A percentile compares a stretch with the other conserved stretches of the same genome.
Conservation (phyloP, 2,888 invertebrate species). For the Harpagoxenus sublaevis region DNA sequence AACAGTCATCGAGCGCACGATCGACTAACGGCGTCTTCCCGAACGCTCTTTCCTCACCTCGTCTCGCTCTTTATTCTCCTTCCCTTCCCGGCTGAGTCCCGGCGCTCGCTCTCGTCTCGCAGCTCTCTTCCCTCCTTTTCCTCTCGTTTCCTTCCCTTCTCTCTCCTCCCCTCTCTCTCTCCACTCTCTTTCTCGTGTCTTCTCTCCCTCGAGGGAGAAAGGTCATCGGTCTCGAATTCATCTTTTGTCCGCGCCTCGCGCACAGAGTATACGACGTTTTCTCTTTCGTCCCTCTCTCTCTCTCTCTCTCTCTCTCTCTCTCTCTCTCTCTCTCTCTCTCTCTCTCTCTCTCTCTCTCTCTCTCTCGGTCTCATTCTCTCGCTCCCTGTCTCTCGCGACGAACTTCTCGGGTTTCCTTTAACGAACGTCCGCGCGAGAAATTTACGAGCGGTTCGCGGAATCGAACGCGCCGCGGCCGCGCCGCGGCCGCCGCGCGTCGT, state of each 20-base stretch:
- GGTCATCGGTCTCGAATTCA: conserved; percentile 77
- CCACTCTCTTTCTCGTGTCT: conserved; percentile 36
- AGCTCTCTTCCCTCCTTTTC: neutral
- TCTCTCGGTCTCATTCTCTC: neutral
- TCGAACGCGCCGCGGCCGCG: conserved; percentile 59
- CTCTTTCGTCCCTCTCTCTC: conserved; percentile 16
- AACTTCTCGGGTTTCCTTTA: conserved; percentile 30
- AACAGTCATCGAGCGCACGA: conserved; percentile 71
- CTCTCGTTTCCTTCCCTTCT: neutral
- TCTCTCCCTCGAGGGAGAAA: conserved; percentile 65
- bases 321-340: conserved; percentile 26
- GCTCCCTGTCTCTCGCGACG: conserved; percentile 30
- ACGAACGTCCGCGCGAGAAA: conserved; percentile 45
- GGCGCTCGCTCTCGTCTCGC: no score
- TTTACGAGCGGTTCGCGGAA: conserved; percentile 49
- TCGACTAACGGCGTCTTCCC: conserved; percentile 75
- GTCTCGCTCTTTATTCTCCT: conserved; percentile 49
- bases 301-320: conserved; percentile 27
- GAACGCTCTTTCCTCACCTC: conserved; percentile 71
- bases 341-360: neutral
- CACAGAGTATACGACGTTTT: conserved; percentile 31
- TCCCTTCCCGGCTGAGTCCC: neutral
- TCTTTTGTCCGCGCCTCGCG: conserved; percentile 69
- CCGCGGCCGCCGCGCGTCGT: conserved; percentile 29
- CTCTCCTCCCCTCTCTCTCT: neutral